Evolutionary conservation across 2,113 vertebrate species (phyloP), one percentile per base, ranked within the genome.

Genomic region (Coptodon bakossiorum): DNA sequence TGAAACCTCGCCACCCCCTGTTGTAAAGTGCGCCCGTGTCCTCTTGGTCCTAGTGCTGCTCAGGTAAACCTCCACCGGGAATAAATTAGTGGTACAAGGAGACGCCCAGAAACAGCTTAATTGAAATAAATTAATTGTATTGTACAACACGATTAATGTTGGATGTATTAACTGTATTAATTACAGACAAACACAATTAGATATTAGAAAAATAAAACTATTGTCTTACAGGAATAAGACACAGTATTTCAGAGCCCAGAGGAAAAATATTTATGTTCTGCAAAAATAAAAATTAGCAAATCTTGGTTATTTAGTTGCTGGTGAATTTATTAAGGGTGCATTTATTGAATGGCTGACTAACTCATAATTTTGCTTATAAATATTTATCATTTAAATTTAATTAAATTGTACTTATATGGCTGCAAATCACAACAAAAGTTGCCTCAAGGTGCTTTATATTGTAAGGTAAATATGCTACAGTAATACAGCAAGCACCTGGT

Each of bases 41-140:
- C 78, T 13, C 95, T 2, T 16, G 96, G 95, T 96, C 95, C 93
- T 96, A 94, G 92, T 66, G 96, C 93, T 5, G 45, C 57, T 8
- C 54, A 3, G 1, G 5, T 89, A 3, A 5, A 38, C 52, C 4
- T 85, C 83, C 34, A 57, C 53, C 56, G 71, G 4, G 52, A 19
- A 61, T 17, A 24, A 40, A 19, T 29, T 4, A n/a, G 34, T 17
- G 27, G 31, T 11, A 53, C 43, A 24, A 22, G n/a, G 27, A 66
- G 50, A 82, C 40, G 40, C 16, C 80, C 57, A 34, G 48, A 86
- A 80, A 82, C 27, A 27, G 24, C 22, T 50, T 31, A 31, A 76
- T 13, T 80, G 29, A 54, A 80, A 38, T n/a, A 36, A 36, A 54
- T 13, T 22, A 14, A 38, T 22, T 36, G 17, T 19, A 31, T 31